phyloP scores from a whole-genome alignment of 1,140 invertebrate genomes.

The Eriosoma lanigerum region DNA sequence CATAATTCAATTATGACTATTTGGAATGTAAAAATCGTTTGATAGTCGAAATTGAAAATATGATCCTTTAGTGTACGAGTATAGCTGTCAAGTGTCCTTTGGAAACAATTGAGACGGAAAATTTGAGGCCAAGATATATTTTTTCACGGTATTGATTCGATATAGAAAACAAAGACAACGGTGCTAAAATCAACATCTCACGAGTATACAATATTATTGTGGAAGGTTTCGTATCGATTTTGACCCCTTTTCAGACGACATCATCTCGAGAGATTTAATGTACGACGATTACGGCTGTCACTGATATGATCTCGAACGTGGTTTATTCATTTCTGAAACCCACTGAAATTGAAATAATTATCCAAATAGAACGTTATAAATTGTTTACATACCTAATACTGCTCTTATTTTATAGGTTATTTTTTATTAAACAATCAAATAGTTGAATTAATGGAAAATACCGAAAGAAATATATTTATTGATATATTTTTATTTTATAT shows the following conservation, averaged over 20 bases:
- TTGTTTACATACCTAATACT: no score
- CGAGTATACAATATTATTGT: neutral
- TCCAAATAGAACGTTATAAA: no score
- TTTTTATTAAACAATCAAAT: no score
- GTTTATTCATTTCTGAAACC: neutral
- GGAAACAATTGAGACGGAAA: neutral
- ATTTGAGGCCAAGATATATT: slow-evolving; percentile 5
- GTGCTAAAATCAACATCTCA: slow-evolving; percentile 1
- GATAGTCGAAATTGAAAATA: neutral
- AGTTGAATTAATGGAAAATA: no score
- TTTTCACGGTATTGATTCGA: slow-evolving; percentile 18
- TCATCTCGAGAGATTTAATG: slow-evolving; percentile 9
- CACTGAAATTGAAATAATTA: neutral
- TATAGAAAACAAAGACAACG: slow-evolving; percentile 28
- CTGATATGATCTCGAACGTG: neutral
- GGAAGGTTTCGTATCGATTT: slow-evolving; percentile 1
- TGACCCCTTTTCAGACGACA: neutral
- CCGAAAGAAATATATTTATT: no score
- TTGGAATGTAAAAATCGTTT: neutral
- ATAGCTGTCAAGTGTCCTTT: neutral
- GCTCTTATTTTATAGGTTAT: no score
- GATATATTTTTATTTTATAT: no score
- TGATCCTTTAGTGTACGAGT: neutral
- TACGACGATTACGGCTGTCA: slow-evolving; percentile 5
- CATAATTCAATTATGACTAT: neutral